A percentile compares a stretch with the other conserved stretches of the same genome.
Conservation (phyloP, 2,797 vertebrate genomes). For the Sebastes wilsoni region DNA sequence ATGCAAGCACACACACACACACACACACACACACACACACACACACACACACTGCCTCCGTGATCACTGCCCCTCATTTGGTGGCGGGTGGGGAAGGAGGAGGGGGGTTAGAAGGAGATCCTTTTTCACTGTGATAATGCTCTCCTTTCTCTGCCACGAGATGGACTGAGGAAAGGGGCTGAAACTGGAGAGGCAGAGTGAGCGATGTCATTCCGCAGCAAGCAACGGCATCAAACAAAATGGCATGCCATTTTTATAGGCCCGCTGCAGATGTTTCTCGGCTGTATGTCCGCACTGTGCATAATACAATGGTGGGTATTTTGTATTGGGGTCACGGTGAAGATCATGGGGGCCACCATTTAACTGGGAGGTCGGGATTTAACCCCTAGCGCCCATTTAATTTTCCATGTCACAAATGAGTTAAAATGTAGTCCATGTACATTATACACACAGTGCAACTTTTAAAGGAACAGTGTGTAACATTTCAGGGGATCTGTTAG, state of each 20-base stretch:
- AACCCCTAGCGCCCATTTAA: constrained; percentile 3
- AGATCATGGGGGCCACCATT: constrained; percentile 10
- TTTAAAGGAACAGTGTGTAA: too few relatives aligned
- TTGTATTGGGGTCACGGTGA: constrained; percentile 27
- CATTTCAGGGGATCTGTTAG: too few relatives aligned
- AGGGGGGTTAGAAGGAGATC: constrained; percentile 50
- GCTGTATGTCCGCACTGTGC: constrained; percentile 20
- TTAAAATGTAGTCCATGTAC: not conserved
- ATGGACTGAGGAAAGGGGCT: constrained; percentile 58
- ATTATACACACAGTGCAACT: not conserved
- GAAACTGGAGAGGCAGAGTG: constrained; percentile 68
- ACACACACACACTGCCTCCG: constrained; percentile 23
- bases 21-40: constrained; percentile 8
- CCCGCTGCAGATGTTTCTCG: constrained; percentile 67
- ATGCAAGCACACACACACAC: constrained; percentile 8
- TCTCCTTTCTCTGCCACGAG: constrained; percentile 64
- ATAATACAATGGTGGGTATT: constrained; percentile 51
- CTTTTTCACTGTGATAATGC: constrained; percentile 75
- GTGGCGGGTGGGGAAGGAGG: constrained; percentile 6
- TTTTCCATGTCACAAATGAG: constrained; percentile 1
- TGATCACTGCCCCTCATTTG: constrained; percentile 69
- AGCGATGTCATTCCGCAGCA: constrained; percentile 71
- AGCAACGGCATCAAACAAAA: constrained; percentile 49
- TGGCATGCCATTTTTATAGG: constrained; percentile 47
- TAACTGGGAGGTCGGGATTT: constrained; percentile 25